Percentiles rank a stretch among this genome's conserved stretches.
Evolutionary conservation across 2,888 invertebrate species (phyloP).

Genomic region (Torymus auratus): DNA sequence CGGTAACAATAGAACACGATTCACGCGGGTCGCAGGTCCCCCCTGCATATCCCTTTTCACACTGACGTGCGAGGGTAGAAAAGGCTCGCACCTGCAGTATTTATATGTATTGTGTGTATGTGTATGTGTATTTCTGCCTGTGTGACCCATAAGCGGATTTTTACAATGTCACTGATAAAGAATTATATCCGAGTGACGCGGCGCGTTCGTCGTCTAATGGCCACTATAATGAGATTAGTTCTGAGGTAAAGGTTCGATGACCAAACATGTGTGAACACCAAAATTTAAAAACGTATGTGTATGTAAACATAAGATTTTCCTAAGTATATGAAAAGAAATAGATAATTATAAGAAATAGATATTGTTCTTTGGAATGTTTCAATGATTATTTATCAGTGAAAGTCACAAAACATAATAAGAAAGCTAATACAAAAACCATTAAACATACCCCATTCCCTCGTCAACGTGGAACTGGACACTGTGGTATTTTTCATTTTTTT

Average conservation of each 20-base stretch:
- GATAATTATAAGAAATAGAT: too few relatives aligned
- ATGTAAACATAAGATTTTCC: too few relatives aligned
- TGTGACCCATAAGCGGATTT: neutral
- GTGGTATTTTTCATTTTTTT: conserved; percentile 4
- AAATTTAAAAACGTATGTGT: too few relatives aligned
- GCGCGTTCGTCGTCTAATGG: too few relatives aligned
- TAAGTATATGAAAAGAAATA: too few relatives aligned
- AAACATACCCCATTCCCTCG: conserved; percentile 11
- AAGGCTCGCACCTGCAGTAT: too few relatives aligned
- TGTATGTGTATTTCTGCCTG: neutral
- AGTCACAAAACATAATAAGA: neutral
- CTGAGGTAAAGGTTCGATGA: too few relatives aligned
- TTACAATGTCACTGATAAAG: neutral
- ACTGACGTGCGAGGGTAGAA: too few relatives aligned
- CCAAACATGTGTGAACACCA: too few relatives aligned
- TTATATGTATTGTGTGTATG: too few relatives aligned
- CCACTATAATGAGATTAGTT: too few relatives aligned
- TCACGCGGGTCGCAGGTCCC: neutral
- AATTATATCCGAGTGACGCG: neutral
- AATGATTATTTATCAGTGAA: conserved; percentile 21
- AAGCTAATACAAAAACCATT: conserved; percentile 17
- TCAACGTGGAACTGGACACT: conserved; percentile 39
- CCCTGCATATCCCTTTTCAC: neutral
- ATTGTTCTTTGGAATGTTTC: neutral
- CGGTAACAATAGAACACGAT: neutral